Conservation (phyloP, 1,140 invertebrate genomes). For the Drosophila jambulina region DNA sequence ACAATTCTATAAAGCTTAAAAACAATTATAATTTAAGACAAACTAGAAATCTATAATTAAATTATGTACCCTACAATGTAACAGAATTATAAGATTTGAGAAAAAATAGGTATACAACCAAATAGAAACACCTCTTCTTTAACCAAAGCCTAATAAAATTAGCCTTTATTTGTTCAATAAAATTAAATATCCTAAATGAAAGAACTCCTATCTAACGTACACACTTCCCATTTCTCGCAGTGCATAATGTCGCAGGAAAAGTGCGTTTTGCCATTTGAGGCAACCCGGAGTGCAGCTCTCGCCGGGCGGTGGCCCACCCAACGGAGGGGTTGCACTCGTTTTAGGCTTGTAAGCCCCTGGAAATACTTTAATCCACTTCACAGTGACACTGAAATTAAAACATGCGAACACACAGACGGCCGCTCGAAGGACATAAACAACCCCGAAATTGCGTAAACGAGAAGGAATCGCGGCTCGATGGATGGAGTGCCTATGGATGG, state of each 20-base stretch:
- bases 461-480: constrained; percentile 11
- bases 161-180: background rate
- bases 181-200: background rate
- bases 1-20: too few relatives aligned
- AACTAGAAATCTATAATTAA: background rate
- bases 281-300: constrained; percentile 53
- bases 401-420: constrained; percentile 31
- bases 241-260: constrained; percentile 28
- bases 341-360: constrained; percentile 77
- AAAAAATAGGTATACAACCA: too few relatives aligned
- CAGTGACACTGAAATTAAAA: constrained; percentile 81
- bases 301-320: constrained; percentile 18
- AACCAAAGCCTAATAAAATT: background rate
- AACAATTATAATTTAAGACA: background rate
- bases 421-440: constrained; percentile 45
- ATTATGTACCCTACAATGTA: background rate
- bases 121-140: too few relatives aligned
- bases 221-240: background rate
- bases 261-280: constrained; percentile 49
- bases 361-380: constrained; percentile 84
- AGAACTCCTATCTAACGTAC: background rate
- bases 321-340: constrained; percentile 70
- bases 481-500: constrained; percentile 2
- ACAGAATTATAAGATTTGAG: too few relatives aligned
- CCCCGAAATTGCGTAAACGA: constrained; percentile 43